Evolutionary conservation across 2,113 vertebrate genomes (phyloP).

Genomic region (Alethe castanea): DNA sequence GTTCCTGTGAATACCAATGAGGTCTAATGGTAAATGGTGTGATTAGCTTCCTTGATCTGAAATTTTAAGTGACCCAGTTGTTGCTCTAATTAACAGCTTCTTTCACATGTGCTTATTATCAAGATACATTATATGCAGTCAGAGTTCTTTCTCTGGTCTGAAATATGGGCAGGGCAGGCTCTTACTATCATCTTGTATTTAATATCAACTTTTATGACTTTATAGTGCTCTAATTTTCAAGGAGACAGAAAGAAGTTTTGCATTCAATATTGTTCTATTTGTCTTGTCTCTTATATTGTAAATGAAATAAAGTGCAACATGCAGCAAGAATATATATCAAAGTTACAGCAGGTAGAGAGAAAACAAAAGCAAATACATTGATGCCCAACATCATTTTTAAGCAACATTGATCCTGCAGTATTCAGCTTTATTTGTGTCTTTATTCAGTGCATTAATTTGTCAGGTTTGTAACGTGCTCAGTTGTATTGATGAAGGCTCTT

Average conservation of each 20-base stretch:
- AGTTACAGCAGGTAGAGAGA: background rate
- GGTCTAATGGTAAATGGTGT: constrained; percentile 31
- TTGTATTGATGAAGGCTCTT: background rate
- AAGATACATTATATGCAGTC: background rate
- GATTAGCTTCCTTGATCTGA: constrained; percentile 32
- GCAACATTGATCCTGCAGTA: background rate
- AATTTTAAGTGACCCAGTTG: constrained; percentile 44
- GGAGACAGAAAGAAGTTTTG: background rate
- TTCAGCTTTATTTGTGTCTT: background rate
- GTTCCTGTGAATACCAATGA: constrained; percentile 26
- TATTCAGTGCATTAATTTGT: background rate
- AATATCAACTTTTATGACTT: background rate
- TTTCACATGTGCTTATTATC: constrained; percentile 13
- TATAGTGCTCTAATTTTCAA: background rate
- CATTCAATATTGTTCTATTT: background rate
- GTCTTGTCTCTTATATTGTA: background rate
- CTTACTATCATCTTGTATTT: background rate
- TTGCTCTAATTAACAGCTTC: constrained; percentile 36
- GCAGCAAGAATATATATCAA: background rate
- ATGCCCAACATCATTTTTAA: background rate
- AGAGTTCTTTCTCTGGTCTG: background rate
- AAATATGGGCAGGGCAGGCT: background rate
- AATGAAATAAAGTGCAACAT: background rate
- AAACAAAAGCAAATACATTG: background rate
- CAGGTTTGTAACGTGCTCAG: background rate